A percentile compares a stretch with the other conserved stretches of the same genome.
Evolutionary conservation across 2,113 vertebrate species (phyloP).

Genomic region (Tichodroma muraria): DNA sequence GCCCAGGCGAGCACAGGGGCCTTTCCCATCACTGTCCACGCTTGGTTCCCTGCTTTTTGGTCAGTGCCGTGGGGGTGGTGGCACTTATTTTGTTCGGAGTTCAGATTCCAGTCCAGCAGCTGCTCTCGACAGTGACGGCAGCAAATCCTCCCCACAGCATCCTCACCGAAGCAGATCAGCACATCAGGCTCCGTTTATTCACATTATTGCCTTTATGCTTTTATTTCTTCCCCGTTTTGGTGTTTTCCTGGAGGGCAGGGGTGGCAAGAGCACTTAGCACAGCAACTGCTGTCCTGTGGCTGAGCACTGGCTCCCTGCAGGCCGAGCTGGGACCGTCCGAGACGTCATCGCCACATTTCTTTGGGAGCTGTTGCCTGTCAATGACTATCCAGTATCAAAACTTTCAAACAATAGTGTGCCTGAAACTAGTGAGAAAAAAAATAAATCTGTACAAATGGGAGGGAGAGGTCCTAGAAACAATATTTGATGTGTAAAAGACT

Average conservation of each 20-base stretch:
- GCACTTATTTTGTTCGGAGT: not conserved
- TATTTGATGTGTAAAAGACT: conserved; percentile 80
- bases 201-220: not conserved
- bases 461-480: conserved; percentile 68
- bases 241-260: not conserved
- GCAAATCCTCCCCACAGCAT: not conserved
- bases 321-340: conserved; percentile 5
- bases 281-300: not conserved
- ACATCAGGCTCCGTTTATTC: fast-evolving
- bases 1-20: not conserved
- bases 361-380: conserved; percentile 70
- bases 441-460: conserved; percentile 71
- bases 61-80: not conserved
- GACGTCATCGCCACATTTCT: not conserved
- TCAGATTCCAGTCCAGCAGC: not conserved
- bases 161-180: not conserved
- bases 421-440: conserved; percentile 81
- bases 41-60: not conserved
- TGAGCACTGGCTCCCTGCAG: not conserved
- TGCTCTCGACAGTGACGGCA: fast-evolving
- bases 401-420: conserved; percentile 88
- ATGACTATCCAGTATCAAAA: conserved; percentile 64
- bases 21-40: not conserved
- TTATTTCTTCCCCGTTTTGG: not conserved
- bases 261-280: not conserved